Evolutionary conservation across 2,797 vertebrate species (phyloP), one percentile per base, ranked within the genome.

Genomic region (Anisognathus igniventris): DNA sequence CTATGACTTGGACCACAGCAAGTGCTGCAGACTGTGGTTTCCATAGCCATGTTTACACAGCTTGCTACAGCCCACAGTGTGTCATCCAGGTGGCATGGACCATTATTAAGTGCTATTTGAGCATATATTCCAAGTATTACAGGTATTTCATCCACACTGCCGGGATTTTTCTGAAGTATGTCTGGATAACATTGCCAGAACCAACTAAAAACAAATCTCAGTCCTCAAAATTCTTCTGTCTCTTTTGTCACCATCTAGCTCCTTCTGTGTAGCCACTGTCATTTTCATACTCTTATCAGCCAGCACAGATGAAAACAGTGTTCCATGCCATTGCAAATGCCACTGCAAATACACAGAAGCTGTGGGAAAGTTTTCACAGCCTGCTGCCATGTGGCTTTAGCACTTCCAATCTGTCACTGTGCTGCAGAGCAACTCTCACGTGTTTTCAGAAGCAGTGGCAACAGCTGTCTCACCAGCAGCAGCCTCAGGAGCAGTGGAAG

Each of bases 351-450:
- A 85, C 72, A 81, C 30, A 93, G 71, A 91, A 92, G 78, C 93
- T 76, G 71, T 37, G 33, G 72, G 89, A 83, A 95, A 84, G 47
- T 91, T 90, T 89, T 93, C 92, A 62, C 87, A 92, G 90, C 60
- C 87, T 92, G 81, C 68, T 93, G 82, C 56, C 75, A 24, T 76
- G 90, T 60, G 93, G 81, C 75, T 92, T 93, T 78, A 91, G 81
- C 66, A 25, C 47, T 92, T 88, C 33, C 87, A 92, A 82, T 84
- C 91, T 94, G 91, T 68, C 66, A 48, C n/a, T 44, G n/a, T 40
- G 58, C 91, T 65, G 80, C 21, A 7, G 39, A 89, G 60, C 39
- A 65, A 39, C 62, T 84, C 70, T 93, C 77, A 18, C 28, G 2
- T 3, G 2, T 72, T 51, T 87, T 75, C 68, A 83, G 74, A 82